Percentiles rank a stretch among this genome's conserved stretches.
Conservation (phyloP, 2,113 vertebrate species). For the Elanoides forficatus region DNA sequence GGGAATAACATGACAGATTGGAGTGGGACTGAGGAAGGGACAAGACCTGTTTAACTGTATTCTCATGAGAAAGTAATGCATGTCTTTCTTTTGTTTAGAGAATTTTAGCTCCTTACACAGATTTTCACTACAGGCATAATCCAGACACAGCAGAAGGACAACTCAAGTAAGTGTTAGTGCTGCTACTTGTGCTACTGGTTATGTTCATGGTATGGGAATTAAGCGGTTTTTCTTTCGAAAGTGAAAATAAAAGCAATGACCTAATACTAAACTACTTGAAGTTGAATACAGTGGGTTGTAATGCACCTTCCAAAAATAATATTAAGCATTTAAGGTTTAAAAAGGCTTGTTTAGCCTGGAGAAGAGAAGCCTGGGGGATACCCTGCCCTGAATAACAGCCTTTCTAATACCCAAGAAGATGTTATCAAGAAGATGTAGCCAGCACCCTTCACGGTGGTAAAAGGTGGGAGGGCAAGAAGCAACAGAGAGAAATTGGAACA, state of each 20-base stretch:
- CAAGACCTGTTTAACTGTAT: not conserved
- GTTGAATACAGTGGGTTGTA: not conserved
- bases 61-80: conserved; percentile 4
- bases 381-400: not conserved
- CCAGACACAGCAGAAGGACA: conserved; percentile 95
- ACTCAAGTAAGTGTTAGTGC: conserved; percentile 88
- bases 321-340: not conserved
- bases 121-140: conserved; percentile 99
- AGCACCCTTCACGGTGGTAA: not conserved
- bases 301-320: not conserved
- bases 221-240: not conserved
- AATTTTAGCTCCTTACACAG: conserved; percentile 98
- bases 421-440: not conserved
- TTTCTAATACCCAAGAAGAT: not conserved
- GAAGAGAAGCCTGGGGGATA: not conserved
- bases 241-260: not conserved
- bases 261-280: not conserved
- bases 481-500: not conserved
- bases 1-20: not conserved
- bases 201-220: not conserved
- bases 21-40: not conserved
- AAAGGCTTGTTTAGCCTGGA: not conserved
- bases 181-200: not conserved
- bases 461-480: not conserved
- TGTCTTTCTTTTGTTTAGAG: conserved; percentile 75